Base-by-base conservation (phyloP, 2,113 vertebrate genomes). In the Phaetusa simplex region DNA sequence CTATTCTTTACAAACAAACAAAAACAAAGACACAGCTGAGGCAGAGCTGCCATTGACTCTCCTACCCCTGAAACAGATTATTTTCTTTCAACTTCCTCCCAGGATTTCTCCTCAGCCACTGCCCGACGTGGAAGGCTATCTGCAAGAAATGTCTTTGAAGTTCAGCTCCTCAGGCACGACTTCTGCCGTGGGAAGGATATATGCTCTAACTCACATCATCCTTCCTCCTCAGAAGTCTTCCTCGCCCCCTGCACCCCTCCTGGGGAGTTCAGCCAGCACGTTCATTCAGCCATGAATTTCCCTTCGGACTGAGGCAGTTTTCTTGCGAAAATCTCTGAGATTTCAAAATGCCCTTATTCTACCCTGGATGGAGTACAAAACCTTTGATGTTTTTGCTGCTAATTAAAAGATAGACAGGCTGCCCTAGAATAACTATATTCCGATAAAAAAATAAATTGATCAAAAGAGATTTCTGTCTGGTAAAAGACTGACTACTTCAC, bases 401-500 rank as follows among this genome's bases (percentile, higher is more conserved):
- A 94, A 96, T 96, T 96, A 95, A 88, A 95, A 95, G 95, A 88
- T 5, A 95, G 94, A 59, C 82, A 93, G 85, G 23, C 74, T 95
- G 47, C 10, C 61, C 52, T 47, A 85, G 85, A 94, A 87, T 86
- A 90, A 77, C 95, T 69, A 77, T 69, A 66, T 90, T 84, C 58
- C 90, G 90, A 93, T 93, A 79, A 93, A 96, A 77, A 91, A 70
- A 85, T 74, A 67, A 92, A 87, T 69, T 56, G 66, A 95, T 97
- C 94, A 95, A 95, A 97, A 95, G 91, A 91, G 73, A 94, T 80
- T 95, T 89, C 80, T 91, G 53, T 67, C 93, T 95, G 58, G 40
- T 82, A 82, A 76, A 2, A 8, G 69, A 77, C 65, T 80, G 58
- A 86, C 50, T 65, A 56, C 45, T 95, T 95, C 88, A 82, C 65